Conservation (phyloP, 2,888 invertebrate species). For the Eupelmus urozonus region DNA sequence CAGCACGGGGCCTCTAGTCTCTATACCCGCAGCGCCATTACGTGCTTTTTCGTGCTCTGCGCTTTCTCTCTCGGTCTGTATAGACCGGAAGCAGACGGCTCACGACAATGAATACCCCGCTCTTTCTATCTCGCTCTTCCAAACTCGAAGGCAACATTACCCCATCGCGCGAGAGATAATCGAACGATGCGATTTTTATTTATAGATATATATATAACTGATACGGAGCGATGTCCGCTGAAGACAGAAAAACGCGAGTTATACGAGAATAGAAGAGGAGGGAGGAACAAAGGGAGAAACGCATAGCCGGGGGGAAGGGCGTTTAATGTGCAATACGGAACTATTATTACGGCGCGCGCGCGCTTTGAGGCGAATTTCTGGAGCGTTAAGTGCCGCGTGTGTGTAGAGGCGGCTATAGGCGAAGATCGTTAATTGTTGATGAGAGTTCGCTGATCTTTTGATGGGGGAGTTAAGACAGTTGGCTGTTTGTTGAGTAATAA, state of each 20-base stretch:
- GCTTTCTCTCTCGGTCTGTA: constrained; percentile 15
- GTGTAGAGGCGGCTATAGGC: background rate
- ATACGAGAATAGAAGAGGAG: background rate
- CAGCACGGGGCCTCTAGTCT: background rate
- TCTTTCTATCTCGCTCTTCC: background rate
- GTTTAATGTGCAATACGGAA: background rate
- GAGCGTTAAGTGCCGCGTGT: background rate
- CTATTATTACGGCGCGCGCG: background rate
- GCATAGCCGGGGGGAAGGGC: background rate
- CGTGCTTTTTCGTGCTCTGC: background rate
- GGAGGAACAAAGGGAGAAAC: background rate
- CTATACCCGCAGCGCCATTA: background rate
- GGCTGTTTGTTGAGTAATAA: no score
- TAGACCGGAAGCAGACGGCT: constrained; percentile 39
- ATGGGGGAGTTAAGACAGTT: no score
- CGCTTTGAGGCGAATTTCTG: background rate
- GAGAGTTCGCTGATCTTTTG: no score
- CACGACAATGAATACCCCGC: constrained; percentile 36
- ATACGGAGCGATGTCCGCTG: background rate
- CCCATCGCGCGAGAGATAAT: constrained; percentile 7
- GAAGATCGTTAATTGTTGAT: no score
- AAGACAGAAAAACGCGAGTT: background rate
- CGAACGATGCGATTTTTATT: no score
- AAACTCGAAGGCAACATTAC: constrained; percentile 28
- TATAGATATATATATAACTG: background rate